Percentiles rank a stretch among this genome's conserved stretches.
Evolutionary conservation across 2,888 invertebrate genomes (phyloP).

Genomic region (Drosophila ochracea): DNA sequence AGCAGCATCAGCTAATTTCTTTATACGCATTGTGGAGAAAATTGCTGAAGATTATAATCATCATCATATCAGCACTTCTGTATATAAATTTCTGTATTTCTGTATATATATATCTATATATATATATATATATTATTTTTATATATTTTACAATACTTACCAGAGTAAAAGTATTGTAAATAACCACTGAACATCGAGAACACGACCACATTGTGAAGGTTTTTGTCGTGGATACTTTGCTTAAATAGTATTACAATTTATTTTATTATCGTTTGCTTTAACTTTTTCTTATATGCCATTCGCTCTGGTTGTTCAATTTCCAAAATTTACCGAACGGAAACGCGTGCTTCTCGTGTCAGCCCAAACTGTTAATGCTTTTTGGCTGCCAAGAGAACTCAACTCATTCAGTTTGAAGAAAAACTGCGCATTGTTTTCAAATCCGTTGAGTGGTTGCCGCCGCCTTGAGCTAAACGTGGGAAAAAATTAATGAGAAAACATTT

Average conservation of each 20-base stretch:
- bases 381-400: slow-evolving; percentile 48
- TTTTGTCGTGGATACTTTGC: slow-evolving; percentile 15
- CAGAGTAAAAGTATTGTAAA: slow-evolving; percentile 78
- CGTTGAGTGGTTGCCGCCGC: slow-evolving; percentile 63
- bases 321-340: slow-evolving; percentile 33
- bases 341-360: slow-evolving; percentile 56
- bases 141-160: slow-evolving; percentile 56
- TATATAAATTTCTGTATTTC: neutral
- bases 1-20: slow-evolving; percentile 37
- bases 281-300: slow-evolving; percentile 19
- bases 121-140: too few species aligned
- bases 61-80: slow-evolving; percentile 5
- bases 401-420: slow-evolving; percentile 49
- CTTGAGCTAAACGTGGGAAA: slow-evolving; percentile 22
- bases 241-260: slow-evolving; percentile 15
- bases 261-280: slow-evolving; percentile 15
- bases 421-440: slow-evolving; percentile 74
- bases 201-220: slow-evolving; percentile 75
- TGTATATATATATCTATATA: neutral
- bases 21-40: slow-evolving; percentile 49
- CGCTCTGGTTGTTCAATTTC: slow-evolving; percentile 16
- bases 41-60: neutral
- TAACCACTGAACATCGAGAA: slow-evolving; percentile 78
- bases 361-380: slow-evolving; percentile 69
- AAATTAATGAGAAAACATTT: slow-evolving; percentile 15